These are phyloP conservation scores for Hofmannophila pseudospretella DNA, from an alignment of 2,888 invertebrate species.

Conservation along the genomic window DNA sequence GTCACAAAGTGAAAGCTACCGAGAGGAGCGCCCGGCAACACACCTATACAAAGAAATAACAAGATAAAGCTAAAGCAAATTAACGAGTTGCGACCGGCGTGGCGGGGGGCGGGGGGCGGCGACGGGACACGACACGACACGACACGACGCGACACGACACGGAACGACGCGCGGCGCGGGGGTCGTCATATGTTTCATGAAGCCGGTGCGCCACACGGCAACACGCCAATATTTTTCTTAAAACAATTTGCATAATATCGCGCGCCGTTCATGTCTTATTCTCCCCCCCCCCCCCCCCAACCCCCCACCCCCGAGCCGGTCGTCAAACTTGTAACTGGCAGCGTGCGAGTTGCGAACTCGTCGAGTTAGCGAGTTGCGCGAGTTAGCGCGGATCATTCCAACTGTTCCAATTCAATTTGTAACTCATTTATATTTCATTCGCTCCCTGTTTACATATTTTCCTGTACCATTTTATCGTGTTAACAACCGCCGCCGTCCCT, in stretches of 20 bases:
- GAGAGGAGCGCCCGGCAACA: no score
- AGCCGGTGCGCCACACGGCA: neutral
- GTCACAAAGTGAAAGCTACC: no score
- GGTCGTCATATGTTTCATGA: neutral
- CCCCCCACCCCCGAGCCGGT: conserved; percentile 4
- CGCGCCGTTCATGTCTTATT: conserved; percentile 19
- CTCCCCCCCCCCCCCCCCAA: no score
- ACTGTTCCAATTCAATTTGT: conserved; percentile 23
- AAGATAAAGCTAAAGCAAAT: no score
- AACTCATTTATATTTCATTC: conserved; percentile 24
- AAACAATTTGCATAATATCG: conserved; percentile 23
- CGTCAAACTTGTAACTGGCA: conserved; percentile 16
- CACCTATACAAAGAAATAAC: no score
- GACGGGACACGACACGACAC: no score
- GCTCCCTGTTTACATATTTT: conserved; percentile 19
- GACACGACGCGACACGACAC: no score
- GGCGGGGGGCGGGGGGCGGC: no score
- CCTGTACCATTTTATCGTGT: neutral
- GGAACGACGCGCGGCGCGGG: conserved; percentile 2
- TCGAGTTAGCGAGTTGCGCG: neutral
- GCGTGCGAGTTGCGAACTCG: conserved; percentile 7
- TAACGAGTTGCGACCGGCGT: no score
- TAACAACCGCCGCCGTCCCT: no score
- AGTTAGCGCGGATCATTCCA: conserved; percentile 7
- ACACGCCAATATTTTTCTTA: conserved; percentile 16